These are phyloP conservation scores for Selene dorsalis DNA, from an alignment of 2,797 vertebrate species.

Conservation along the genomic window DNA sequence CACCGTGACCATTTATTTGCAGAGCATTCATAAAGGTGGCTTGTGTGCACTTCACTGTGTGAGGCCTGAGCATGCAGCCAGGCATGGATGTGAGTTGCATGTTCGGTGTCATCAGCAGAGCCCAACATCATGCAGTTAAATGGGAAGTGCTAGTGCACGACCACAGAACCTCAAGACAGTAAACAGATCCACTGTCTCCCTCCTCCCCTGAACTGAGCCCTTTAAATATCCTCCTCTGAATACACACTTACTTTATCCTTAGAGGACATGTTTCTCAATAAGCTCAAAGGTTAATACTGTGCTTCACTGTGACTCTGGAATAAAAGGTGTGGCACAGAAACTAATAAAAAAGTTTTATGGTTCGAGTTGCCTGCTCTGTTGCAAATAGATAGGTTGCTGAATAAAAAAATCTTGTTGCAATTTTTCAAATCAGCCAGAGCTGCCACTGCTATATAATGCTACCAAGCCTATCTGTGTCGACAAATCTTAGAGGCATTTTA, in stretches of 20 bases:
- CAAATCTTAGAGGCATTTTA: constrained; percentile 39
- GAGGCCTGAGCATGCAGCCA: constrained; percentile 54
- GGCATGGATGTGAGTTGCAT: constrained; percentile 54
- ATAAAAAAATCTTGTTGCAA: constrained; percentile 46
- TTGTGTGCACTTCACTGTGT: constrained; percentile 42
- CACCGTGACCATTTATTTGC: constrained; percentile 58
- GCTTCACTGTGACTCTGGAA: constrained; percentile 59
- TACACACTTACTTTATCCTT: constrained; percentile 52
- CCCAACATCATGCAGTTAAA: constrained; percentile 71
- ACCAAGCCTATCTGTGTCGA: constrained; percentile 29
- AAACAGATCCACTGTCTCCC: constrained; percentile 73
- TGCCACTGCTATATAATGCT: constrained; percentile 31
- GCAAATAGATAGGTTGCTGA: constrained; percentile 50
- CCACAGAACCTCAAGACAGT: constrained; percentile 75
- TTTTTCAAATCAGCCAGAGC: constrained; percentile 57
- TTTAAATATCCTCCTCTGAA: constrained; percentile 66
- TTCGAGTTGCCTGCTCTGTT: constrained; percentile 54
- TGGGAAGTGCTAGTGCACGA: constrained; percentile 69
- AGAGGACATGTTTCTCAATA: constrained; percentile 50
- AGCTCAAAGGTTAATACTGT: constrained; percentile 67
- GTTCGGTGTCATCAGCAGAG: constrained; percentile 66
- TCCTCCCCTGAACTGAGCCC: constrained; percentile 69
- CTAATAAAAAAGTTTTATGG: constrained; percentile 67
- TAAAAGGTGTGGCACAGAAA: constrained; percentile 60
- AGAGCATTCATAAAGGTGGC: constrained; percentile 60